phyloP scores from a whole-genome alignment of 2,113 vertebrate genomes.

The Galemys pyrenaicus region DNA sequence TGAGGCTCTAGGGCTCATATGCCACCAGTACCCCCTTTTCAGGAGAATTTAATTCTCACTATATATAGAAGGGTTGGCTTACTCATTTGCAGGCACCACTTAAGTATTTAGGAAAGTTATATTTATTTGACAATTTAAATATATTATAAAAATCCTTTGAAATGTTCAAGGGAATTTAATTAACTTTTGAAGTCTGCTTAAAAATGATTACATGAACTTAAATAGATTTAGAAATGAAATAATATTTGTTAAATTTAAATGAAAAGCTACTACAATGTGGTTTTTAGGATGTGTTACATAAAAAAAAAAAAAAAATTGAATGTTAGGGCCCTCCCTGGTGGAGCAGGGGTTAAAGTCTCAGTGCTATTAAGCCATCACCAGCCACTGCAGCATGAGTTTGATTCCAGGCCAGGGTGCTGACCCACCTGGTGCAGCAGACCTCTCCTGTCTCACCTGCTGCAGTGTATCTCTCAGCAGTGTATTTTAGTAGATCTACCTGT shows the following conservation, averaged over 20 bases:
- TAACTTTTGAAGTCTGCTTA: background rate
- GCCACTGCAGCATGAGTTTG: too few relatives aligned
- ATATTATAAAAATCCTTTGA: background rate
- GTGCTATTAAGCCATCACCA: too few relatives aligned
- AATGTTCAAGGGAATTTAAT: conserved; percentile 1
- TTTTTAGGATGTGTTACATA: background rate
- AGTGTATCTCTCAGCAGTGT: too few relatives aligned
- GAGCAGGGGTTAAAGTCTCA: too few relatives aligned
- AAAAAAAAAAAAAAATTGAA: background rate
- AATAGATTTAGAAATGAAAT: conserved; percentile 18
- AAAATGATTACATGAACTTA: conserved; percentile 1
- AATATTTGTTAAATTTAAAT: background rate
- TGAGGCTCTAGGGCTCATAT: accelerated
- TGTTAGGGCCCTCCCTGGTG: too few relatives aligned
- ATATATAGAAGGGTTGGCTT: background rate
- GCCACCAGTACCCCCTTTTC: background rate
- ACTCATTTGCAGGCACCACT: background rate
- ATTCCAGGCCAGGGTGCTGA: too few relatives aligned
- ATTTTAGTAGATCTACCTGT: too few relatives aligned
- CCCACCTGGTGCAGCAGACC: too few relatives aligned
- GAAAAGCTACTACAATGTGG: conserved; percentile 9
- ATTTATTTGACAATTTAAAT: background rate
- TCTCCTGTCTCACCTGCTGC: too few relatives aligned
- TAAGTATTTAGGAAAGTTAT: background rate
- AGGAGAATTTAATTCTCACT: background rate